Evolutionary conservation across 2,797 vertebrate genomes (phyloP).

Genomic region (Carduelis carduelis): DNA sequence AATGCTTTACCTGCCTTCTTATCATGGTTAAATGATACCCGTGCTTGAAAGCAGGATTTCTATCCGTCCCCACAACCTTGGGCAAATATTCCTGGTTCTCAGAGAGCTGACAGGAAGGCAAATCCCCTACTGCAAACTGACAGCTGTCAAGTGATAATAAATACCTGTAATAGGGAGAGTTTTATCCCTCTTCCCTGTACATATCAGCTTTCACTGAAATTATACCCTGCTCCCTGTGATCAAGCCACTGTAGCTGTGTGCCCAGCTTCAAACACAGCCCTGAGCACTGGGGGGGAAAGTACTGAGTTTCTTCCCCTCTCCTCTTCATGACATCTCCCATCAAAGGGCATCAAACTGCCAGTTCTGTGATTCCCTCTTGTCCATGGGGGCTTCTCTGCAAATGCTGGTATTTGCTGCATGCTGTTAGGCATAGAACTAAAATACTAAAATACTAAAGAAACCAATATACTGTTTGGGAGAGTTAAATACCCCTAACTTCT

Average conservation of each 20-base stretch:
- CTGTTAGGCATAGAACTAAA: neutral
- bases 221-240: neutral
- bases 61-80: neutral
- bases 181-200: neutral
- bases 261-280: slow-evolving; percentile 18
- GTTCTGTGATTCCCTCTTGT: neutral
- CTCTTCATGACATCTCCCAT: neutral
- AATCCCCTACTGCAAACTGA: slow-evolving; percentile 64
- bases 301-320: neutral
- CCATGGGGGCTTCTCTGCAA: neutral
- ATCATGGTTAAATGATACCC: slow-evolving; percentile 54
- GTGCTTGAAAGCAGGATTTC: slow-evolving; percentile 19
- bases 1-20: slow-evolving; percentile 37
- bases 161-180: slow-evolving; percentile 5
- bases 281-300: neutral
- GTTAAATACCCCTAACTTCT: neutral
- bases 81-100: slow-evolving; percentile 58
- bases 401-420: neutral
- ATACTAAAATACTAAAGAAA: neutral
- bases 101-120: slow-evolving; percentile 52
- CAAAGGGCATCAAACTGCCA: neutral
- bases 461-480: neutral
- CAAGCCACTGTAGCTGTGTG: neutral
- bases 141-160: slow-evolving; percentile 56
- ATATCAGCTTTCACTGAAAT: slow-evolving; percentile 54